Base-by-base conservation (phyloP, 2,888 invertebrate genomes). In the Arrhopalites spinosus region DNA sequence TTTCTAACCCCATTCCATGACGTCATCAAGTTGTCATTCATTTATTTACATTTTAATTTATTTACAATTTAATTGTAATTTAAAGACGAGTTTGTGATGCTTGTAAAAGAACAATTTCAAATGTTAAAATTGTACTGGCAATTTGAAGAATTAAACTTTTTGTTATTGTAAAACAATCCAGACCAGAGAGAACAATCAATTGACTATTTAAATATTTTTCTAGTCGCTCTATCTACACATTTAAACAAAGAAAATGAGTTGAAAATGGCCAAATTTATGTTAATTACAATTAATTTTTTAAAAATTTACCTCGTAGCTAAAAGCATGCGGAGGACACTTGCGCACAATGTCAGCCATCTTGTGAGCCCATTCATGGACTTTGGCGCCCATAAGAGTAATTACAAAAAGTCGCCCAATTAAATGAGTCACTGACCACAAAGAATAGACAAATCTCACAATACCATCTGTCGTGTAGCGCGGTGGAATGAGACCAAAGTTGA, bases 311-410 rank as follows among this genome's bases (percentile, higher is more conserved):
- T 69, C 69, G 7, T 45, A 2, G n/a, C 8, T 23, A 8, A 43
- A 15, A 5, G 50, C 25, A 11, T 69, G 45, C 7, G 20, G 20
- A 2, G 69, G 69, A 50, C 69, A 69, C n/a, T 69, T 69, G 20
- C 69, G 5, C 11, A 20, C 3, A 2, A 69, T 7, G 11, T 69
- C 23, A 11, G 23, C 5, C 17, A 50, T 50, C n/a, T 50, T 45
- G 29, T 69, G 69, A 69, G 47, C 69, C 69, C 69, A 69, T 13
- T 69, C 69, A 50, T 69, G 36, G 25, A 69, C n/a, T 15, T 27
- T 20, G 2, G 50, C 8, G 2, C 47, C 50, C n/a, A 45, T 43
- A 3, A 69, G 50, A 17, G 69, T 43, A 25, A 69, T 50, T 2
- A 69, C 11, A 11, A 23, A 47, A 2, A 69, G 11, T 20, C 69